These are phyloP conservation scores for Empidonax traillii DNA, from an alignment of 2,113 vertebrate species.

Conservation along the genomic window DNA sequence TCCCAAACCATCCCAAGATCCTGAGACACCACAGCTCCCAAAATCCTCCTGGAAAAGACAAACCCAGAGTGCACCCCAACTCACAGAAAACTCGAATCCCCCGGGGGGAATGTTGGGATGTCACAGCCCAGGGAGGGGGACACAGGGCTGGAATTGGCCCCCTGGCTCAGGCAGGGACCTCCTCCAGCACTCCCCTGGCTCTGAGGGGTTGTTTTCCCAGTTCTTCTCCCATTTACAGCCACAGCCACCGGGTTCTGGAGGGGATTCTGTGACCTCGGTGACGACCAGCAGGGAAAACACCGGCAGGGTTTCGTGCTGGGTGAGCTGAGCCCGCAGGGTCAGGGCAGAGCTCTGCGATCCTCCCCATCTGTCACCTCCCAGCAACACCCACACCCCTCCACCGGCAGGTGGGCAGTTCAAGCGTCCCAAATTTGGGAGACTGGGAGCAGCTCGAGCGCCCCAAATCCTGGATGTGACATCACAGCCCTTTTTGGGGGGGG, in stretches of 20 bases:
- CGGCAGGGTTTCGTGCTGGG: fast-evolving
- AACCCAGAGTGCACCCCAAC: not conserved
- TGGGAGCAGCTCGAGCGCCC: not conserved
- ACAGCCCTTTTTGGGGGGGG: not conserved
- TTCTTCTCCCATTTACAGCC: not conserved
- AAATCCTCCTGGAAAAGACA: not conserved
- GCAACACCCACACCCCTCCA: too few species aligned
- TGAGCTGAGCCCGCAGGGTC: not conserved
- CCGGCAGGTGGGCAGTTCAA: not conserved
- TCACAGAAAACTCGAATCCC: not conserved
- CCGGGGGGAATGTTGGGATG: not conserved
- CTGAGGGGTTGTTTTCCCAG: not conserved
- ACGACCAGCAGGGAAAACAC: not conserved
- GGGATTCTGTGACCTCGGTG: not conserved
- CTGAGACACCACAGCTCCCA: not conserved
- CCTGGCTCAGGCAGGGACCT: not conserved
- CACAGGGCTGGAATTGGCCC: not conserved
- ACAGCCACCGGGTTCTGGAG: not conserved
- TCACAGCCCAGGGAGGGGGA: not conserved
- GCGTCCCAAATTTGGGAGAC: fast-evolving
- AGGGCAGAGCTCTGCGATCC: not conserved
- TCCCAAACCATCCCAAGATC: not conserved
- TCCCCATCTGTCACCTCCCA: fast-evolving
- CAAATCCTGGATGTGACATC: fast-evolving
- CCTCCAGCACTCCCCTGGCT: not conserved